These are phyloP conservation scores for Anhinga rufa DNA, from an alignment of 2,113 vertebrate species.

Conservation along the genomic window DNA sequence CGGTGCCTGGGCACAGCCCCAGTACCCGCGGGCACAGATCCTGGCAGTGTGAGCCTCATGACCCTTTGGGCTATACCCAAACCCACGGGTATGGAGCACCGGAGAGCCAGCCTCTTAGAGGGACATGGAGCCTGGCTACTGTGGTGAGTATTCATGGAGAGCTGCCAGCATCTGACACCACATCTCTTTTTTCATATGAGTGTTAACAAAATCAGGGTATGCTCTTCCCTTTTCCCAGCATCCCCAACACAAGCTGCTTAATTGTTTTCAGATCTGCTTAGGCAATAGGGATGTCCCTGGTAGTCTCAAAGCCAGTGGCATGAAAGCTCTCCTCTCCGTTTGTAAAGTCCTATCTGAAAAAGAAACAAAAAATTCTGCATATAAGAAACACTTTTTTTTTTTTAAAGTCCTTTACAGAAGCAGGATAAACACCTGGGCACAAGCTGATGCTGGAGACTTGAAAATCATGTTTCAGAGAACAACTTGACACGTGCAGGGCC, in stretches of 20 bases:
- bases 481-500: background rate
- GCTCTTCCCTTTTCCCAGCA: background rate
- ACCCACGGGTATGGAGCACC: rapidly evolving
- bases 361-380: background rate
- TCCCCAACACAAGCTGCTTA: background rate
- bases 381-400: background rate
- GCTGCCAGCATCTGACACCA: background rate
- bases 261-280: background rate
- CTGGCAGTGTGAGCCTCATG: rapidly evolving
- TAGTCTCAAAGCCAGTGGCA: background rate
- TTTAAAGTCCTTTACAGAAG: background rate
- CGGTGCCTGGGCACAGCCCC: background rate
- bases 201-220: background rate
- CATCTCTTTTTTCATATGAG: background rate
- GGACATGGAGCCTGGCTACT: background rate
- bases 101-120: background rate
- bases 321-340: background rate
- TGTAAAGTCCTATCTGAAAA: background rate
- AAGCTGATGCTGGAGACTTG: background rate
- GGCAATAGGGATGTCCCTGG: background rate
- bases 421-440: background rate
- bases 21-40: rapidly evolving
- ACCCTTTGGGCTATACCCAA: background rate
- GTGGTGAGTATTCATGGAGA: background rate
- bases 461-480: background rate